Conservation (phyloP, 2,888 invertebrate genomes). For the Amphimallon solstitiale region DNA sequence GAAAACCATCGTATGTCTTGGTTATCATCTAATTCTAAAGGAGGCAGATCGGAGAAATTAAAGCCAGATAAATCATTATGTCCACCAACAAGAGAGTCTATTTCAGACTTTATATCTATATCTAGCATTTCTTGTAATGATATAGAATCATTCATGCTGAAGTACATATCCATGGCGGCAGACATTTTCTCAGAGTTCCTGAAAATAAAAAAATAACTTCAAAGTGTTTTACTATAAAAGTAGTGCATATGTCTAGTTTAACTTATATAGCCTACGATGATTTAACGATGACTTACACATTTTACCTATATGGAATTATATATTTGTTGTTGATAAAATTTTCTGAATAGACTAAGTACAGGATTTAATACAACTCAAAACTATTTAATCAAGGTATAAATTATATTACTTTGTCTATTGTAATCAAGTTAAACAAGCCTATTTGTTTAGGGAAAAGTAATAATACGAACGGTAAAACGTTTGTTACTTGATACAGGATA, state of each 20-base stretch:
- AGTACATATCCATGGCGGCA: constrained; percentile 66
- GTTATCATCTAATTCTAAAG: constrained; percentile 75
- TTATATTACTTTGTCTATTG: no score
- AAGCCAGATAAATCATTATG: constrained; percentile 72
- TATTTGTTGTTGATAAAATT: no score
- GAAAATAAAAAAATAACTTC: not conserved
- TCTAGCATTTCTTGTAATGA: constrained; percentile 92
- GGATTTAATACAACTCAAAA: no score
- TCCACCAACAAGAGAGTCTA: constrained; percentile 81
- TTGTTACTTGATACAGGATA: no score
- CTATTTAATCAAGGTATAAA: no score
- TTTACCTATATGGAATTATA: no score
- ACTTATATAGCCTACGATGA: no score
- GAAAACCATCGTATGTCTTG: constrained; percentile 69
- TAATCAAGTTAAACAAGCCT: no score
- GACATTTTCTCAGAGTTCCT: constrained; percentile 51
- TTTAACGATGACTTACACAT: no score
- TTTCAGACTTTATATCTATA: constrained; percentile 88
- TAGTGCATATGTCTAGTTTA: not conserved
- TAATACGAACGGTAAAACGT: no score
- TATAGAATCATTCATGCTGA: constrained; percentile 65
- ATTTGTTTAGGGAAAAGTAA: no score
- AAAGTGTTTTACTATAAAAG: not conserved
- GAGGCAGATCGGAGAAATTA: constrained; percentile 72
- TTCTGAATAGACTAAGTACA: no score